phyloP scores from a whole-genome alignment of 2,797 vertebrate species.

The Danio albolineatus region DNA sequence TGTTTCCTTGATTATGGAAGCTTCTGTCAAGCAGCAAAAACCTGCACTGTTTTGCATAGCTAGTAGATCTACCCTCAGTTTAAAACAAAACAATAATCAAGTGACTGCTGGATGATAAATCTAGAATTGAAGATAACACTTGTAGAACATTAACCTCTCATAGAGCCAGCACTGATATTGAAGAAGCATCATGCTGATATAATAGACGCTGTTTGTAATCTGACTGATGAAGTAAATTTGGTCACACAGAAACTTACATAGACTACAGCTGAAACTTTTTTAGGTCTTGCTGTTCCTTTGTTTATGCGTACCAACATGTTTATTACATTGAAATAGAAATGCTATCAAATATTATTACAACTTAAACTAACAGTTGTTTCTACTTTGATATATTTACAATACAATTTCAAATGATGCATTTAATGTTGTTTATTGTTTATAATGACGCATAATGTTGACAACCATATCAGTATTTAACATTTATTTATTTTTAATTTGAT shows the following conservation, averaged over 20 bases:
- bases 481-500: too few species aligned
- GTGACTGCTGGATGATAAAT: neutral
- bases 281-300: neutral
- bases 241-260: neutral
- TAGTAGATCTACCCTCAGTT: neutral
- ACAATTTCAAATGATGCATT: neutral
- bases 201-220: conserved; percentile 3
- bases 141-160: neutral
- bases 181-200: neutral
- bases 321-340: neutral
- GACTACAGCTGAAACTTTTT: neutral
- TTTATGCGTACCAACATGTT: neutral
- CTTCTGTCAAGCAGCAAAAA: neutral
- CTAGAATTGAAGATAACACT: neutral
- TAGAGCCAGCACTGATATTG: neutral
- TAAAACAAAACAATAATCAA: neutral
- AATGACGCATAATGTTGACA: too few species aligned
- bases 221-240: conserved; percentile 2
- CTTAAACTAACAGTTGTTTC: neutral
- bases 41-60: neutral
- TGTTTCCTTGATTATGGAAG: neutral
- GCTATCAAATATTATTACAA: neutral
- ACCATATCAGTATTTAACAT: too few species aligned
- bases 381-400: neutral
- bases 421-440: too few species aligned